phyloP scores from a whole-genome alignment of 2,888 invertebrate genomes.

The Drymonia ruficornis region DNA sequence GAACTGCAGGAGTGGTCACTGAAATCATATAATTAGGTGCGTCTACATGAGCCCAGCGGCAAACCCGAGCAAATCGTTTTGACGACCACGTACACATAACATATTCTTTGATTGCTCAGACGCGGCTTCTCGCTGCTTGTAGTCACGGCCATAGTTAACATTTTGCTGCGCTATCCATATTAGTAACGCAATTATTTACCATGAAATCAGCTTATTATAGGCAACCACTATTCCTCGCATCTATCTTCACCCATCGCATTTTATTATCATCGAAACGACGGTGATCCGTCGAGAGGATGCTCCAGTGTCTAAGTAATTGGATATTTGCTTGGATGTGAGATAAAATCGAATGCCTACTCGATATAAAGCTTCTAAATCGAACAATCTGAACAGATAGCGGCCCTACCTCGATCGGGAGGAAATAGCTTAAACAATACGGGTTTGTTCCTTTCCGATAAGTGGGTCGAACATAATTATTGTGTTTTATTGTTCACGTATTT shows the following conservation, averaged over 20 bases:
- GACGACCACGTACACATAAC: too few relatives aligned
- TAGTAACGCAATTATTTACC: too few relatives aligned
- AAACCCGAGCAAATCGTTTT: too few relatives aligned
- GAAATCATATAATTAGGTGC: too few relatives aligned
- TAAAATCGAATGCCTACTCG: slow-evolving; percentile 58
- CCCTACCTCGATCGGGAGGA: slow-evolving; percentile 33
- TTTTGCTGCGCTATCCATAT: too few relatives aligned
- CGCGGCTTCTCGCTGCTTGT: too few relatives aligned
- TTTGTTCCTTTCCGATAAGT: slow-evolving; percentile 38
- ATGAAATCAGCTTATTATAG: not conserved
- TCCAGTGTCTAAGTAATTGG: slow-evolving; percentile 71
- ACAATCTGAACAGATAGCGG: slow-evolving; percentile 39
- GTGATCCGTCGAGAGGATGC: slow-evolving; percentile 48
- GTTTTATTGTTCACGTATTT: slow-evolving; percentile 12
- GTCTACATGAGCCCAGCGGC: too few relatives aligned
- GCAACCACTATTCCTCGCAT: slow-evolving; percentile 3
- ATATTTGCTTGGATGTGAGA: slow-evolving; percentile 63
- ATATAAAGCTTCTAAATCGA: slow-evolving; percentile 55
- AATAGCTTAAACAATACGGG: slow-evolving; percentile 26
- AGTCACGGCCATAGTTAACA: too few relatives aligned
- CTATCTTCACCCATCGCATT: slow-evolving; percentile 32
- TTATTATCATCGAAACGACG: slow-evolving; percentile 50
- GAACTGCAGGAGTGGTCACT: too few relatives aligned
- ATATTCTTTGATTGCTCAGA: too few relatives aligned
- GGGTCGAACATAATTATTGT: slow-evolving; percentile 29